Percentiles rank a stretch among this genome's conserved stretches.
Conservation (phyloP, 2,888 invertebrate species). For the Drosophila lutescens region DNA sequence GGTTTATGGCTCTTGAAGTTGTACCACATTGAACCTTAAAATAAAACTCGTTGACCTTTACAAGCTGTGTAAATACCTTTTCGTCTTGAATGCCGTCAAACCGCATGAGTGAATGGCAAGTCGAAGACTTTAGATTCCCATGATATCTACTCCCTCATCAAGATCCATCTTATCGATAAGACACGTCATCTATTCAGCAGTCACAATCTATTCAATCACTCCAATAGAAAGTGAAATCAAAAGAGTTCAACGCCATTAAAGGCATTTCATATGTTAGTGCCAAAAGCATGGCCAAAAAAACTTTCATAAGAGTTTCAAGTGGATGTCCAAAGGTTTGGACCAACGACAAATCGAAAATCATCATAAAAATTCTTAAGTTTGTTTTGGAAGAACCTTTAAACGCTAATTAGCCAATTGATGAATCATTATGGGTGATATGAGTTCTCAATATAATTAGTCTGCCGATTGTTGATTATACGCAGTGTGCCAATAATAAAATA, state of each 20-base stretch:
- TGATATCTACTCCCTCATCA: slow-evolving; percentile 5
- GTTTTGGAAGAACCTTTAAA: slow-evolving; percentile 2
- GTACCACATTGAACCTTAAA: slow-evolving; percentile 59
- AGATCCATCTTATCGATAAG: slow-evolving; percentile 21
- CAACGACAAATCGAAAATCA: slow-evolving; percentile 8
- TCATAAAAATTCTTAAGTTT: slow-evolving; percentile 45
- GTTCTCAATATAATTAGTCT: slow-evolving; percentile 2
- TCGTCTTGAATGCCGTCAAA: slow-evolving; percentile 47
- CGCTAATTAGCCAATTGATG: slow-evolving; percentile 43
- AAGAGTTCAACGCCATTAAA: slow-evolving; percentile 55
- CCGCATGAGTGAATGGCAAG: slow-evolving; percentile 29
- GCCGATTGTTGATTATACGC: slow-evolving; percentile 30
- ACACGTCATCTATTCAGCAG: slow-evolving; percentile 5
- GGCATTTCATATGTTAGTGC: slow-evolving; percentile 59
- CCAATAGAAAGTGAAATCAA: slow-evolving; percentile 64
- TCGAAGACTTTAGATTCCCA: slow-evolving; percentile 16
- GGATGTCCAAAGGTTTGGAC: slow-evolving; percentile 7
- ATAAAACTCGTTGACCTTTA: slow-evolving; percentile 72
- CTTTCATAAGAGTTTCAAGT: slow-evolving; percentile 31
- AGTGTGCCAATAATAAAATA: background rate
- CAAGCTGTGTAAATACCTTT: slow-evolving; percentile 57
- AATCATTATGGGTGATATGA: slow-evolving; percentile 1
- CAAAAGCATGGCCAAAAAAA: slow-evolving; percentile 22
- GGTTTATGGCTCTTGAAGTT: slow-evolving; percentile 54
- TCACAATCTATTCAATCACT: slow-evolving; percentile 27